Conservation (phyloP, 2,113 vertebrate genomes). For the Pionites leucogaster region DNA sequence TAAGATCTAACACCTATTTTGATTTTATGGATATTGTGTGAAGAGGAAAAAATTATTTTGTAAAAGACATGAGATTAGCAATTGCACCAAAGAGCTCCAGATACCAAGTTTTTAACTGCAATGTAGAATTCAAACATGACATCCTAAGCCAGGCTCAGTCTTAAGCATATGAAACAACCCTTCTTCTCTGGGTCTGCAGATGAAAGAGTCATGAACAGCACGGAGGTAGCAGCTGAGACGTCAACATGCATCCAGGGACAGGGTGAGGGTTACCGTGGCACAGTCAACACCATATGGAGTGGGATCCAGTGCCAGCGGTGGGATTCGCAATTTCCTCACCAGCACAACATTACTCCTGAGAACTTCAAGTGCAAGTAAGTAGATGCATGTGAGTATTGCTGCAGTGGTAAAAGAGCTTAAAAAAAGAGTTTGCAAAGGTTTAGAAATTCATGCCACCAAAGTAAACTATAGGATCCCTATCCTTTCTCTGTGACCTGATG, state of each 20-base stretch:
- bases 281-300: constrained; percentile 79
- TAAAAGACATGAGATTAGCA: background rate
- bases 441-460: background rate
- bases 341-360: constrained; percentile 88
- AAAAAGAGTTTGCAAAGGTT: background rate
- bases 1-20: background rate
- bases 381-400: background rate
- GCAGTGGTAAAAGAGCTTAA: background rate
- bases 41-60: background rate
- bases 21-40: background rate
- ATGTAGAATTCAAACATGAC: background rate
- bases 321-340: constrained; percentile 93
- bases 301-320: constrained; percentile 90
- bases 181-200: constrained; percentile 61
- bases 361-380: constrained; percentile 98
- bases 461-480: background rate
- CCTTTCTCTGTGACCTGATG: background rate
- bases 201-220: constrained; percentile 56
- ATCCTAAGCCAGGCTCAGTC: background rate
- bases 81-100: background rate
- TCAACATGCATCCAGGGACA: constrained; percentile 81
- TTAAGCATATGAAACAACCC: background rate
- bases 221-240: constrained; percentile 75
- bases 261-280: constrained; percentile 90
- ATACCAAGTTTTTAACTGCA: background rate